Conservation (phyloP, 2,113 vertebrate genomes). For the Burhinus bistriatus region DNA sequence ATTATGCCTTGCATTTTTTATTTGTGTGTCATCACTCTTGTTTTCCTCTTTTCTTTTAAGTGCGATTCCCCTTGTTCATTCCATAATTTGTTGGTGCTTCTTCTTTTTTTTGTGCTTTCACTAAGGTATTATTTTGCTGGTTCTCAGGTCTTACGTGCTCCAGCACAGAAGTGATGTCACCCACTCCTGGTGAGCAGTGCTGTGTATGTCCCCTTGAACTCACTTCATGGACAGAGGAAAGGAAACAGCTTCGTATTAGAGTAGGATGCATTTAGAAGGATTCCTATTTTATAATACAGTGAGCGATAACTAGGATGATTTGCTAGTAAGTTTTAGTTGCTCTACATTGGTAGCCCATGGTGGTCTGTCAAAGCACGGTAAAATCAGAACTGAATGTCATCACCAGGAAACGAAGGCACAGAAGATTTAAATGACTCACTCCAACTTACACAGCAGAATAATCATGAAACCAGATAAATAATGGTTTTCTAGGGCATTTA, state of each 20-base stretch:
- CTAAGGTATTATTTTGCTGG: background rate
- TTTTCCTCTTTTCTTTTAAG: background rate
- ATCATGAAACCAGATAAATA: background rate
- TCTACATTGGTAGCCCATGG: background rate
- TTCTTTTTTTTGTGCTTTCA: background rate
- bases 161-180: background rate
- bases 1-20: background rate
- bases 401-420: background rate
- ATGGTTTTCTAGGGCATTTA: background rate
- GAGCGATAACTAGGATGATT: background rate
- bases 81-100: background rate
- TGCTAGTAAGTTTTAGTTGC: background rate
- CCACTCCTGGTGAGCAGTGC: background rate
- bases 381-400: background rate
- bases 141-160: background rate
- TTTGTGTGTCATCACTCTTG: background rate
- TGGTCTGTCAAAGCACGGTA: background rate
- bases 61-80: background rate
- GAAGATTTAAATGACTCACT: background rate
- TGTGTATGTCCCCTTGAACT: background rate
- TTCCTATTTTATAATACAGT: background rate
- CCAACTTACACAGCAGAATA: background rate
- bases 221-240: background rate
- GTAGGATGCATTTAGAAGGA: background rate
- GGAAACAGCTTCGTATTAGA: background rate